Evolutionary conservation across 1,140 invertebrate genomes (phyloP).

Genomic region (Caenorhabditis tropicalis): DNA sequence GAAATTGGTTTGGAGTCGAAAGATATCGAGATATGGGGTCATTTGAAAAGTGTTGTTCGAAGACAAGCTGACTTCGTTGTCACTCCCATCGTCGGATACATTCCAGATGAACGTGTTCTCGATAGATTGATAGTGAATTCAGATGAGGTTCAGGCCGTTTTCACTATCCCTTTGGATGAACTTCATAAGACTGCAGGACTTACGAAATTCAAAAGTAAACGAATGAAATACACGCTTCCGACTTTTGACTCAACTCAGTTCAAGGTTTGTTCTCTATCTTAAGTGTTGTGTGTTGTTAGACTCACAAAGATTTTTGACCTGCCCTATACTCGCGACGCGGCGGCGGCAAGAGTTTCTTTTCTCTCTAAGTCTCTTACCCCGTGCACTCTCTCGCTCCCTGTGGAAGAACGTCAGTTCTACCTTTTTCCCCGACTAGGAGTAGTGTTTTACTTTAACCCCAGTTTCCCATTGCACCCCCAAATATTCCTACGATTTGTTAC

Average conservation of each 20-base stretch:
- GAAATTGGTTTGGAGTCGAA: conserved; percentile 17
- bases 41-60: conserved; percentile 4
- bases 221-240: conserved; percentile 8
- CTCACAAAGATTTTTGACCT: too few species aligned
- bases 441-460: too few species aligned
- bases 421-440: too few species aligned
- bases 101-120: neutral
- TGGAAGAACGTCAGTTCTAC: too few species aligned
- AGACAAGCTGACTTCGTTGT: neutral
- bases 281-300: too few species aligned
- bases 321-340: too few species aligned
- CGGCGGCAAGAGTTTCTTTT: too few species aligned
- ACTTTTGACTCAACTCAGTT: neutral
- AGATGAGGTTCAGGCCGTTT: conserved; percentile 9
- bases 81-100: conserved; percentile 21
- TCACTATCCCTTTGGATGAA: conserved; percentile 11
- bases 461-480: too few species aligned
- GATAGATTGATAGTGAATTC: neutral
- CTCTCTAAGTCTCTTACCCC: too few species aligned
- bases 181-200: neutral
- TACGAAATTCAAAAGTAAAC: neutral
- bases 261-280: too few species aligned
- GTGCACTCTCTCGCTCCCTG: too few species aligned
- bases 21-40: conserved; percentile 39
- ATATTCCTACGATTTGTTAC: too few species aligned